Evolutionary conservation across 1,140 invertebrate species (phyloP).

Genomic region (Phthorimaea operculella): DNA sequence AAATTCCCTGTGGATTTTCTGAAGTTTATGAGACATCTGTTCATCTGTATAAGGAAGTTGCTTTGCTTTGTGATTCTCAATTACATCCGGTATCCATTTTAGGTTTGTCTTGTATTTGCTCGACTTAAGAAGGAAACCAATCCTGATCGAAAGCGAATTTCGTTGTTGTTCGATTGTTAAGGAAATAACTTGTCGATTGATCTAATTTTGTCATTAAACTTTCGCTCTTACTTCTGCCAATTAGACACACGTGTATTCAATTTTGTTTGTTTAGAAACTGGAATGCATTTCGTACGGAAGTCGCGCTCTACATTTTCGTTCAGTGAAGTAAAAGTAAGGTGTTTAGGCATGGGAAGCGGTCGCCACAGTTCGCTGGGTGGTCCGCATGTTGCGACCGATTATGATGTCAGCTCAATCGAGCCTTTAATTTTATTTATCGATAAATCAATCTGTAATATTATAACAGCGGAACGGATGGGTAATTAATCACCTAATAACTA

Average conservation of each 20-base stretch:
- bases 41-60: too few species aligned
- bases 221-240: background rate
- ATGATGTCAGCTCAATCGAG: slow-evolving; percentile 18
- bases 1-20: too few species aligned
- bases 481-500: background rate
- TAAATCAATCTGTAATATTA: slow-evolving; percentile 19
- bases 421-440: slow-evolving; percentile 20
- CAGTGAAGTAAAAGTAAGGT: slow-evolving; percentile 17
- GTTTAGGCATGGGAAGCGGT: slow-evolving; percentile 18
- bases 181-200: background rate
- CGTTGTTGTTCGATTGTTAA: background rate
- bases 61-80: too few species aligned
- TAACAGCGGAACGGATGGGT: slow-evolving; percentile 13
- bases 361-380: slow-evolving; percentile 24
- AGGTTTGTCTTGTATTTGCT: background rate
- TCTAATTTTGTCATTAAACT: background rate
- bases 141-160: background rate
- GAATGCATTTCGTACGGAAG: slow-evolving; percentile 17
- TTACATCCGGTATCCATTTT: slow-evolving; percentile 1
- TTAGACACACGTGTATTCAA: background rate
- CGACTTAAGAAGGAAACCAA: slow-evolving; percentile 1
- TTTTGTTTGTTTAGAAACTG: slow-evolving; percentile 2
- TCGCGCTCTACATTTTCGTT: slow-evolving; percentile 20
- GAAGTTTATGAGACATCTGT: too few species aligned
- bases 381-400: slow-evolving; percentile 22